Percentiles rank a stretch among this genome's conserved stretches.
Conservation (phyloP, 53 echinoderm and acorn worm species). For the Antedon mediterranea region DNA sequence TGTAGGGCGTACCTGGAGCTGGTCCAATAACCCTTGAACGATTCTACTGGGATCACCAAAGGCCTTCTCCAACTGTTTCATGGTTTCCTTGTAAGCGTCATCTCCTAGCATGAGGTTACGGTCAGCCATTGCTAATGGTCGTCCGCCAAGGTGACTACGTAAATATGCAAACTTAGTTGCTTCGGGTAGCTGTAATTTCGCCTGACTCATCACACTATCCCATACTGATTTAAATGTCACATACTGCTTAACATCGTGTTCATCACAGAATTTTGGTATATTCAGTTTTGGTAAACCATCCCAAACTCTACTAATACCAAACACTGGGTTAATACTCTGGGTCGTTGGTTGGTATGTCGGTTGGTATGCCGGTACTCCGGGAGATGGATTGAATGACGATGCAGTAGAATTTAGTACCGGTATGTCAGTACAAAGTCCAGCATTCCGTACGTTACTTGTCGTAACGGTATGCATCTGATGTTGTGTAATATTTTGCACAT, state of each 20-base stretch:
- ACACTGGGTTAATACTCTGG: too few relatives aligned
- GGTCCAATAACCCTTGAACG: slow-evolving; percentile 10
- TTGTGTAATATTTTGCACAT: too few relatives aligned
- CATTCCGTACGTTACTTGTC: too few relatives aligned
- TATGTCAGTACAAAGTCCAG: too few relatives aligned
- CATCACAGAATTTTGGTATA: slow-evolving; percentile 12
- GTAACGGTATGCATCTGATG: too few relatives aligned
- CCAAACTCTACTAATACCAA: too few relatives aligned
- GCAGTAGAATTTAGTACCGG: too few relatives aligned
- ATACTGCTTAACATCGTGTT: slow-evolving; percentile 14
- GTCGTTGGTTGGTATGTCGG: too few relatives aligned
- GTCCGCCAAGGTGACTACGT: too few relatives aligned
- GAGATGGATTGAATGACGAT: too few relatives aligned
- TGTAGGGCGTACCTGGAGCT: slow-evolving; percentile 1
- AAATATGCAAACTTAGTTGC: slow-evolving; percentile 16
- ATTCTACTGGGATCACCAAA: slow-evolving; percentile 8
- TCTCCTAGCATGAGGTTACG: slow-evolving; percentile 17
- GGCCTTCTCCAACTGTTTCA: slow-evolving; percentile 15
- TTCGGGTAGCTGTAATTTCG: slow-evolving; percentile 9
- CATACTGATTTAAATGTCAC: slow-evolving; percentile 12
- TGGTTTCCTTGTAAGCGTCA: slow-evolving; percentile 2
- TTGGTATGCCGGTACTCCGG: too few relatives aligned
- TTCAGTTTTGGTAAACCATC: slow-evolving; percentile 17
- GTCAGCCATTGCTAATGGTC: too few relatives aligned
- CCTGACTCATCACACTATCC: slow-evolving; percentile 16